phyloP scores from a whole-genome alignment of 2,113 vertebrate species.

The Chaetops frenatus region DNA sequence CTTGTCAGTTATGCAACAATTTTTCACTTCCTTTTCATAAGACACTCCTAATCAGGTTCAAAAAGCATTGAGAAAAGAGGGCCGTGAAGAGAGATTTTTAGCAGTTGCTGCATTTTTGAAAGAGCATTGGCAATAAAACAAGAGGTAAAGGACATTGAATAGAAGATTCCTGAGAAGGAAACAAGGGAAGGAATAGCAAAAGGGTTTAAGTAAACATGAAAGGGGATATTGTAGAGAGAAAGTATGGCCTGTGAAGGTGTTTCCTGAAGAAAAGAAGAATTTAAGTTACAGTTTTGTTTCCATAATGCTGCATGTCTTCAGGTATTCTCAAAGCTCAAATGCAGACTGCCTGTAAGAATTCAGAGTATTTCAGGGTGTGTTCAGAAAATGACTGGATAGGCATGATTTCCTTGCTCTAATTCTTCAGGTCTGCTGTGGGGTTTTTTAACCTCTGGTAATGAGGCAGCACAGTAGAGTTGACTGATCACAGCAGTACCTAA shows the following conservation, averaged over 20 bases:
- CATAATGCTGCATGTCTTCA: neutral
- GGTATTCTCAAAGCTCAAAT: neutral
- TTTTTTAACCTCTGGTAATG: neutral
- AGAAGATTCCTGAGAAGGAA: neutral
- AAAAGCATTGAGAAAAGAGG: neutral
- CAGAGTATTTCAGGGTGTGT: neutral
- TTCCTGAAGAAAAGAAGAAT: neutral
- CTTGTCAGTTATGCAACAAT: neutral
- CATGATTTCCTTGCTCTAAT: neutral
- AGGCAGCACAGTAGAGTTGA: neutral
- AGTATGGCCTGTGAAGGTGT: neutral
- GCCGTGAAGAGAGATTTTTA: neutral
- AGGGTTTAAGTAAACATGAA: neutral
- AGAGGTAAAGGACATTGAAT: neutral
- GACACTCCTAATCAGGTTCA: neutral
- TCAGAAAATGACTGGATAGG: neutral
- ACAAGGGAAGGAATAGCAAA: neutral
- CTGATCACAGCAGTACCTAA: neutral
- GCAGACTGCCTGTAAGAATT: neutral
- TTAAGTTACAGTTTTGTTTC: neutral
- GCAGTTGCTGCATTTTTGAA: neutral
- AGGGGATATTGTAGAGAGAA: neutral
- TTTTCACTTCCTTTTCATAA: neutral
- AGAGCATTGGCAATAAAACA: neutral
- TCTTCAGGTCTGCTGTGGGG: neutral